Evolutionary conservation across 2,888 invertebrate species (phyloP).

Genomic region (Leptura quadrifasciata): DNA sequence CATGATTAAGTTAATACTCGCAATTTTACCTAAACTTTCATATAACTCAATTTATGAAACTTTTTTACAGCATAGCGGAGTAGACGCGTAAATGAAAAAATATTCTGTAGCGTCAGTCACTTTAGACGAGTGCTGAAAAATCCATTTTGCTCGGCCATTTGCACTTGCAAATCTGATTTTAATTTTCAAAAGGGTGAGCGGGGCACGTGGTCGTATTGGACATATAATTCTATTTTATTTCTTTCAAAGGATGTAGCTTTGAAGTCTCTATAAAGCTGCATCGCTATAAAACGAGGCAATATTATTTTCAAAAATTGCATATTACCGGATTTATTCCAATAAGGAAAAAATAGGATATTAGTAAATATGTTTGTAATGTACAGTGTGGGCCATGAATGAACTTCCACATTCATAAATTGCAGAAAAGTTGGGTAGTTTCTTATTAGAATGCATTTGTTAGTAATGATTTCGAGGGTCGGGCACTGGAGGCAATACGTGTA

Average conservation of each 20-base stretch:
- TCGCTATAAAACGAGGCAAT: background rate
- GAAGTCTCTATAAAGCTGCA: background rate
- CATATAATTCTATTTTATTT: slow-evolving; percentile 16
- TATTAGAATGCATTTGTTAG: no score
- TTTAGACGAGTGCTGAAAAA: slow-evolving; percentile 25
- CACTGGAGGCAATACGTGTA: no score
- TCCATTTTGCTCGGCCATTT: slow-evolving; percentile 29
- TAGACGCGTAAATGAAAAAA: slow-evolving; percentile 36
- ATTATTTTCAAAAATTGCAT: background rate
- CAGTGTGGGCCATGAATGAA: no score
- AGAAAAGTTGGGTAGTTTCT: no score
- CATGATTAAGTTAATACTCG: slow-evolving; percentile 60
- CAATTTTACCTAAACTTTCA: slow-evolving; percentile 57
- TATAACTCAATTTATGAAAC: slow-evolving; percentile 42
- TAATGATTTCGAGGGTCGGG: no score
- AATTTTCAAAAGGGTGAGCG: slow-evolving; percentile 24
- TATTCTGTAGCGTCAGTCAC: slow-evolving; percentile 24
- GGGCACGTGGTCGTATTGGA: background rate
- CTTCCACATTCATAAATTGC: no score
- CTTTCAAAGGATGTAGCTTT: background rate
- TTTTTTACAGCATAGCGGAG: slow-evolving; percentile 33
- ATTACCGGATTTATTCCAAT: background rate
- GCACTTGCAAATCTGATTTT: slow-evolving; percentile 33
- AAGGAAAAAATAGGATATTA: background rate
- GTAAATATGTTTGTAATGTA: no score